These are phyloP conservation scores for Phalacrocorax brasilianus DNA, from an alignment of 2,113 vertebrate species.

Conservation along the genomic window DNA sequence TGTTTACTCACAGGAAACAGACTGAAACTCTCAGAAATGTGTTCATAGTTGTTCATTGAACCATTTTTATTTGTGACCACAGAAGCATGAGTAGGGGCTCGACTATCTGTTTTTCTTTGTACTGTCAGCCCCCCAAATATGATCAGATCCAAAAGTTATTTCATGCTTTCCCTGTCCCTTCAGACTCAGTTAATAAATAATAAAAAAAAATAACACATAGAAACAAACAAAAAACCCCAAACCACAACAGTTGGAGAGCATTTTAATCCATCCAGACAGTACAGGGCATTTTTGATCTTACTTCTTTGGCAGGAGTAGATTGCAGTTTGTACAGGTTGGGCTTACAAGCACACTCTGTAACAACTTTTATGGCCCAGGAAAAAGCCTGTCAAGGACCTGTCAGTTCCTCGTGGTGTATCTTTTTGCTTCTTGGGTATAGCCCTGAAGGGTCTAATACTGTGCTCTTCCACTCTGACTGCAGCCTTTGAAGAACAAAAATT, in stretches of 20 bases:
- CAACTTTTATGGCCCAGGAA: background rate
- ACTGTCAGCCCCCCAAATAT: background rate
- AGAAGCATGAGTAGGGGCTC: background rate
- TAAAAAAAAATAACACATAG: too few relatives aligned
- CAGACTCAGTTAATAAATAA: background rate
- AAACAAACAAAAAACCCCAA: background rate
- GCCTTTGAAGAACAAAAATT: background rate
- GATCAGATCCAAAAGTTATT: background rate
- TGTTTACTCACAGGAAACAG: conserved; percentile 34
- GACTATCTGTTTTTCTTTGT: background rate
- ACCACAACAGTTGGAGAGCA: background rate
- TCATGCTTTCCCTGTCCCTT: background rate
- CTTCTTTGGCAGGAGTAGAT: background rate
- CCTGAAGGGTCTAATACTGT: background rate
- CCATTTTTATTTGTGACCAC: background rate
- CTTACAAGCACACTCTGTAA: background rate
- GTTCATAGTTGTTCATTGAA: background rate
- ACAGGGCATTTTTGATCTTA: background rate
- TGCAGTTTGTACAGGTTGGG: background rate
- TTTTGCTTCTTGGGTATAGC: background rate
- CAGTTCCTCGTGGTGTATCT: background rate
- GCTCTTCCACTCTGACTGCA: background rate
- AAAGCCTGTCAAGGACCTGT: background rate
- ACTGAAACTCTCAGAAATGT: background rate
- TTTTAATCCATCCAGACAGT: background rate